Base-by-base conservation (phyloP, 1,140 invertebrate species). In the Ruditapes philippinarum region DNA sequence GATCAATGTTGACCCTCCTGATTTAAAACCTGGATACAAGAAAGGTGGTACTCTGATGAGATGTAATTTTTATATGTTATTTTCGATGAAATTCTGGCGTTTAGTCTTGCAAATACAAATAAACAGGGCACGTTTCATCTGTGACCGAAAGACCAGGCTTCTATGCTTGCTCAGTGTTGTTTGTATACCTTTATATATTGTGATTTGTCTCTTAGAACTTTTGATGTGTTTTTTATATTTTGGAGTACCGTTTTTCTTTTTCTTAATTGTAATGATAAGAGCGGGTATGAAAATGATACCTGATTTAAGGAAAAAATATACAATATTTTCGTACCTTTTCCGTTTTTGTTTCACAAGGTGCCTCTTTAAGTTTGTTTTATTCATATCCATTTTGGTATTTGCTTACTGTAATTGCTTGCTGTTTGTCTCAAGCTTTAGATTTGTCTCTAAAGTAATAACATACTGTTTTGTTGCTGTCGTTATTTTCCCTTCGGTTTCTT, bases 401-500 rank as follows among this genome's bases (percentile, higher is more conserved):
- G 36, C 51, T 14, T 81, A 81, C 57, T 33, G 14, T 38, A 12
- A 62, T 54, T 33, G 25, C 40, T 60, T 81, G 51, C 49, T 81
- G 17, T 36, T 60, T 33, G 25, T 62, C 28, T 9, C 60, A 12
- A 81, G 51, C 40, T 31, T 57, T 7, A 25, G 19, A 11, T 81
- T 81, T 31, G 40, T 81, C 38, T 28, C 28, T 19, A 9, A 81
- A 19, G 54, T 62, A 0, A 38, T 60, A 22, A 65, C 51, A 19
- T 62, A 60, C 11, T 81, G 79, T 62, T 81, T 81, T 62, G 79
- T 81, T 60, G 79, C 79, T 38, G 51, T 62, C 0, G 14, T 81
- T 22, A 14, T 81, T 17, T 60, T 33, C 7, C 79, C 79, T 11
- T 81, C 51, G 7, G 79, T 62, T 36, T 17, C 28, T 14, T 81